Base-by-base conservation (phyloP, 2,888 invertebrate genomes). In the Ceraclea dissimilis region DNA sequence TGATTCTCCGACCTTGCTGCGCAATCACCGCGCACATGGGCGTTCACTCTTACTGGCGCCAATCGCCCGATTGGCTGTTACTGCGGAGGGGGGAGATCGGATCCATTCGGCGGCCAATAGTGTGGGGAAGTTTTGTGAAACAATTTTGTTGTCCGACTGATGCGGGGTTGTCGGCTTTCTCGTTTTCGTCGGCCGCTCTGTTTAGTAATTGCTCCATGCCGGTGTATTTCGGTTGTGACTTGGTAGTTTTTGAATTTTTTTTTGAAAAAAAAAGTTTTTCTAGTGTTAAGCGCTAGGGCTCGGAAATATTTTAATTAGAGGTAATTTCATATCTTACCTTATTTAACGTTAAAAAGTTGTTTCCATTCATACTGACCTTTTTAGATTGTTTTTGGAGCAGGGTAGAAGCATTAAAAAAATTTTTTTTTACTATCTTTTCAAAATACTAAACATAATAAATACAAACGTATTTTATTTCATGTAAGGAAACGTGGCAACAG, bases 21-120 rank as follows among this genome's bases (percentile, higher is more conserved):
- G 65, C 73, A 70, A 75, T 48, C 49, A 58, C 43, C 51, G 54
- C 46, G 65, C 64, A 49, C 54, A n/a, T 73, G 71, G 71, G 74
- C 73, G 66, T 70, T 4, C 68, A 68, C 69, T 66, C 65, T 63
- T 61, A 64, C 31, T 46, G 26, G 48, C 46, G 20, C 16, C 52
- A 60, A 43, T 22, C 65, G 61, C 52, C 63, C 62, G 61, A 75
- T 77, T 76, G 76, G 77, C 61, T 22, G 63, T 62, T 55, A 59
- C 61, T 52, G 39, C 63, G 64, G 46, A 63, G 64, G 67, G 68
- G 64, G 70, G 70, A 70, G 72, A 72, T 73, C 75, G 73, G 74
- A 64, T 71, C 66, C 64, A 63, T 60, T 56, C 53, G 56, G 51
- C 68, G 61, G 59, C 74, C 74, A 74, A 74, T 74, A 67, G 59